Base-by-base conservation (phyloP, 2,113 vertebrate species). In the Vireo altiloquus region DNA sequence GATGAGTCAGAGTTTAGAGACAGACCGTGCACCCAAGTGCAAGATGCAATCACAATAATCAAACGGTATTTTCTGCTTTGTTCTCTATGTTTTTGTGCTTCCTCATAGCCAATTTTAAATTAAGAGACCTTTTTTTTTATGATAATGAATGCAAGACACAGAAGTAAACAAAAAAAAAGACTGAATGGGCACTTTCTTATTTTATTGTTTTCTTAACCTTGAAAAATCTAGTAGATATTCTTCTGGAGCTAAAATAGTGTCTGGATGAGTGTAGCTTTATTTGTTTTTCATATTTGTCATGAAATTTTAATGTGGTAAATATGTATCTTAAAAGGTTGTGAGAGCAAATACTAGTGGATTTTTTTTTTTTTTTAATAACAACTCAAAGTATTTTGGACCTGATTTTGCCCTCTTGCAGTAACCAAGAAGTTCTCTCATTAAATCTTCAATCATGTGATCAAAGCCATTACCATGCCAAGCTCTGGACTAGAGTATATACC, bases 1-100 rank as follows among this genome's bases (percentile, higher is more conserved):
- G 89, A 95, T 88, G 89, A 95, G 63, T 96, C 89, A 91, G 83
- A 96, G 91, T 87, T 95, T 93, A 95, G 85, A 92, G 84, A 86
- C 53, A 94, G 81, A 96, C 59, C 72, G 2, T 49, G 66, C 80
- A 90, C 72, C 50, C 61, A 81, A 95, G 82, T 59, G 61, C 92
- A 84, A 94, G 87, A 93, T 93, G 69, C 70, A 75, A 52, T 94
- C 90, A 82, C 27, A 28, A 92, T 92, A 92, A 94, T 71, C 79
- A 94, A 85, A 89, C 33, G 46, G 54, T 52, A 82, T 96, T 89
- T 81, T 79, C 86, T 93, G 60, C 84, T 85, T 96, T 97, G 83
- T 90, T 92, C 64, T 70, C 52, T 42, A 11, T 56, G 53, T 0
- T 70, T 90, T 79, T 95, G 20, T 86, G 94, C 54, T 89, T 81